phyloP scores from a whole-genome alignment of 2,888 invertebrate species.

The Apodemia hepburni region DNA sequence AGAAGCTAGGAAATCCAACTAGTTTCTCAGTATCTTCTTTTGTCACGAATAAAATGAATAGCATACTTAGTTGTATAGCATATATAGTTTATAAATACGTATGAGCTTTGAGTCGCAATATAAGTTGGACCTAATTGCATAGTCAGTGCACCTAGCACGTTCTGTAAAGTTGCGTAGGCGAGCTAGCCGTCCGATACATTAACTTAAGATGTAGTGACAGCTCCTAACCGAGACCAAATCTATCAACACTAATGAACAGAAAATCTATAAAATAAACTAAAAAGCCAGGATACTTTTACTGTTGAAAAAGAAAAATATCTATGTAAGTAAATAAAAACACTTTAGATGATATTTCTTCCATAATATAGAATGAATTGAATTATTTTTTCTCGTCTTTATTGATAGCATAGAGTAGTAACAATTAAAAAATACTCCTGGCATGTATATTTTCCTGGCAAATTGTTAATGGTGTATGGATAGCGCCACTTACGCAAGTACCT shows the following conservation, averaged over 20 bases:
- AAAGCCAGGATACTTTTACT: background rate
- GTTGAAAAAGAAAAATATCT: too few species aligned
- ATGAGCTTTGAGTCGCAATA: background rate
- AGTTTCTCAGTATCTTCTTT: too few species aligned
- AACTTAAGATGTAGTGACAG: slow-evolving; percentile 33
- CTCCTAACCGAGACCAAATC: slow-evolving; percentile 29
- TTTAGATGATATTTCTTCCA: too few species aligned
- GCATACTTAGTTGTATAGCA: background rate
- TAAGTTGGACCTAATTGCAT: background rate
- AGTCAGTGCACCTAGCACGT: slow-evolving; percentile 5
- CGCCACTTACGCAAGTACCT: too few species aligned
- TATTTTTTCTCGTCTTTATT: too few species aligned
- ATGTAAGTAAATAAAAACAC: too few species aligned
- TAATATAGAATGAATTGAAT: too few species aligned
- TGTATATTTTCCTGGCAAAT: too few species aligned
- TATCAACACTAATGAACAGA: slow-evolving; percentile 18
- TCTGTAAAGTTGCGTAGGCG: slow-evolving; percentile 46
- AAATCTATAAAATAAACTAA: background rate
- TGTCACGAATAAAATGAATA: background rate
- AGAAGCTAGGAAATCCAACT: too few species aligned
- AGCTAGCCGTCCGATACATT: slow-evolving; percentile 49
- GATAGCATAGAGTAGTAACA: too few species aligned
- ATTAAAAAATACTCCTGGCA: too few species aligned
- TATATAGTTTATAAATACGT: background rate
- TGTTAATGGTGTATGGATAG: too few species aligned